A percentile compares a stretch with the other conserved stretches of the same genome.
These are phyloP conservation scores for Xenus cinereus DNA, from an alignment of 2,113 vertebrate genomes.

Conservation along the genomic window DNA sequence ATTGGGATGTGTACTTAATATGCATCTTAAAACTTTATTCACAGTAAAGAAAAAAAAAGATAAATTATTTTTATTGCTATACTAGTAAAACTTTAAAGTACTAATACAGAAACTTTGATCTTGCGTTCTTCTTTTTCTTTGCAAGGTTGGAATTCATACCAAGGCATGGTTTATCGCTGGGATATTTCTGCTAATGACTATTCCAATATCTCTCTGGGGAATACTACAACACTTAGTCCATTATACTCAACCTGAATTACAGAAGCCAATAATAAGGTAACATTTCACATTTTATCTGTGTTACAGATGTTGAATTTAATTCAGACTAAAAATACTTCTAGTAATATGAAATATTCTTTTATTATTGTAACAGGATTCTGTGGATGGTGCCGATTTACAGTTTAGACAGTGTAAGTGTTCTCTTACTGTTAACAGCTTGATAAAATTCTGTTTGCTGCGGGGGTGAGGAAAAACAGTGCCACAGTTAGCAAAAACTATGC, in stretches of 20 bases:
- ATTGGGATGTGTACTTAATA: not conserved
- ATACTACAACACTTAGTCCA: conserved; percentile 97
- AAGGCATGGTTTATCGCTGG: conserved; percentile 98
- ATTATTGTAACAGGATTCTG: conserved; percentile 83
- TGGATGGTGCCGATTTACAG: conserved; percentile 99
- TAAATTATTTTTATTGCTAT: not conserved
- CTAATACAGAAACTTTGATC: not conserved
- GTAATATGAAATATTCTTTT: conserved; percentile 49
- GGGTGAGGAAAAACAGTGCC: not conserved
- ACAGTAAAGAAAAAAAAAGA: not conserved
- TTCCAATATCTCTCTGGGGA: conserved; percentile 95
- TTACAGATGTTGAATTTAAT: not conserved
- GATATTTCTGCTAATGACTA: conserved; percentile 95
- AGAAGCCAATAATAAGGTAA: conserved; percentile 98
- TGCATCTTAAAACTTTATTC: not conserved
- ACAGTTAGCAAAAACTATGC: not conserved
- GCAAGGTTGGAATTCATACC: conserved; percentile 89
- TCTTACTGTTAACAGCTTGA: conserved; percentile 14
- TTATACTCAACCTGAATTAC: conserved; percentile 95
- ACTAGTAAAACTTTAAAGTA: not conserved
- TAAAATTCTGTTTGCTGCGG: not conserved
- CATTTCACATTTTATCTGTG: not conserved
- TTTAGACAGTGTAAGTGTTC: conserved; percentile 93
- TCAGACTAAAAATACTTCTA: not conserved
- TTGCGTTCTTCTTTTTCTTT: not conserved